Percentiles rank a stretch among this genome's conserved stretches.
These are phyloP conservation scores for Heteromurus nitidus DNA, from an alignment of 2,888 invertebrate genomes.

Conservation along the genomic window DNA sequence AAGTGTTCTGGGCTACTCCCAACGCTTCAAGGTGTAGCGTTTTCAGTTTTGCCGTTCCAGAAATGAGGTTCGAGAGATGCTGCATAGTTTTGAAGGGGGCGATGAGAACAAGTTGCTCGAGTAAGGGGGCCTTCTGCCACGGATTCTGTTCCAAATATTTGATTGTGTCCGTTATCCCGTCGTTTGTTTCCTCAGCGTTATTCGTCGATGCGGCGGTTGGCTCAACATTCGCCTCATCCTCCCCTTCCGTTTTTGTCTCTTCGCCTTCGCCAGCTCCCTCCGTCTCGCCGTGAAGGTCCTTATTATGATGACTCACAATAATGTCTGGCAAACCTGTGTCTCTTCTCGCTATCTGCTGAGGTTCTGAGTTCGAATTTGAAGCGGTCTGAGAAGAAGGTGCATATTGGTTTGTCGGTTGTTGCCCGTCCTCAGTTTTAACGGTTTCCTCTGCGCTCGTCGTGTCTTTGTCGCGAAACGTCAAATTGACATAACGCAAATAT, in stretches of 20 bases:
- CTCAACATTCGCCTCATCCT: conserved; percentile 42
- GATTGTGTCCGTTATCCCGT: background rate
- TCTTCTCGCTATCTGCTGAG: background rate
- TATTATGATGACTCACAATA: conserved; percentile 5
- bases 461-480: conserved; percentile 33
- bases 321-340: background rate
- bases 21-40: conserved; percentile 16
- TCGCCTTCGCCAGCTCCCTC: background rate
- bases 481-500: conserved; percentile 3
- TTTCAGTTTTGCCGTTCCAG: background rate
- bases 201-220: background rate
- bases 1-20: background rate
- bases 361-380: background rate
- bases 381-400: background rate
- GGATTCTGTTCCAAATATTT: conserved; percentile 3
- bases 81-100: background rate
- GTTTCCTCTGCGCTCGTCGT: background rate
- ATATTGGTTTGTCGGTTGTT: background rate
- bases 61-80: background rate
- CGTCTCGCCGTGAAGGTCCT: conserved; percentile 26
- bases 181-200: conserved; percentile 19
- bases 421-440: background rate
- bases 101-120: conserved; percentile 16
- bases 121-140: conserved; percentile 28
- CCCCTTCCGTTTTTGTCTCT: conserved; percentile 1